Evolutionary conservation across 2,888 invertebrate genomes (phyloP).

Genomic region (Diarsia brunnea): DNA sequence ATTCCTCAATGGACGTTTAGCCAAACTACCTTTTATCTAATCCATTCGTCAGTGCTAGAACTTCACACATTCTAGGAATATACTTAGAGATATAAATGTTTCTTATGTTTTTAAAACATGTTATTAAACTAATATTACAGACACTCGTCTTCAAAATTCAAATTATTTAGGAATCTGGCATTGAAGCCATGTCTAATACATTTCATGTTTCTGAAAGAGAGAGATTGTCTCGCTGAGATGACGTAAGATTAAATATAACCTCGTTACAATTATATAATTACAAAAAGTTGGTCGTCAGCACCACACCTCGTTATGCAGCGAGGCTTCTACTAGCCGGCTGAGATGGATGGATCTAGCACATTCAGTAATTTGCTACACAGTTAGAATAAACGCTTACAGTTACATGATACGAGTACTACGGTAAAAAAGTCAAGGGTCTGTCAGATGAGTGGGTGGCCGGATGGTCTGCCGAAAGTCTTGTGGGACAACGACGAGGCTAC

Average conservation of each 20-base stretch:
- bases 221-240: constrained; percentile 16
- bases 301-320: constrained; percentile 76
- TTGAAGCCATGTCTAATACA: constrained; percentile 15
- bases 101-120: constrained; percentile 30
- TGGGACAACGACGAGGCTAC: constrained; percentile 37
- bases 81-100: constrained; percentile 40
- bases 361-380: constrained; percentile 84
- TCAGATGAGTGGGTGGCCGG: constrained; percentile 63
- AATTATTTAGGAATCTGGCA: constrained; percentile 10
- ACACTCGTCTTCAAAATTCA: constrained; percentile 21
- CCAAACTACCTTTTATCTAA: constrained; percentile 39
- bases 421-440: constrained; percentile 73
- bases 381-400: constrained; percentile 82
- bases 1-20: constrained; percentile 54
- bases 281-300: constrained; percentile 63
- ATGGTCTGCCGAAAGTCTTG: constrained; percentile 6
- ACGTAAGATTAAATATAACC: constrained; percentile 27
- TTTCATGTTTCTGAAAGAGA: constrained; percentile 20
- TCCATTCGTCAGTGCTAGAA: constrained; percentile 45
- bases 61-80: constrained; percentile 54
- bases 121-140: constrained; percentile 17
- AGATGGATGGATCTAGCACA: constrained; percentile 86
- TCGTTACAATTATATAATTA: constrained; percentile 43
- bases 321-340: constrained; percentile 79
- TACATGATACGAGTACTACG: constrained; percentile 79